These are phyloP conservation scores for Amphiprion ocellaris DNA, from an alignment of 2,113 vertebrate species.

Conservation along the genomic window DNA sequence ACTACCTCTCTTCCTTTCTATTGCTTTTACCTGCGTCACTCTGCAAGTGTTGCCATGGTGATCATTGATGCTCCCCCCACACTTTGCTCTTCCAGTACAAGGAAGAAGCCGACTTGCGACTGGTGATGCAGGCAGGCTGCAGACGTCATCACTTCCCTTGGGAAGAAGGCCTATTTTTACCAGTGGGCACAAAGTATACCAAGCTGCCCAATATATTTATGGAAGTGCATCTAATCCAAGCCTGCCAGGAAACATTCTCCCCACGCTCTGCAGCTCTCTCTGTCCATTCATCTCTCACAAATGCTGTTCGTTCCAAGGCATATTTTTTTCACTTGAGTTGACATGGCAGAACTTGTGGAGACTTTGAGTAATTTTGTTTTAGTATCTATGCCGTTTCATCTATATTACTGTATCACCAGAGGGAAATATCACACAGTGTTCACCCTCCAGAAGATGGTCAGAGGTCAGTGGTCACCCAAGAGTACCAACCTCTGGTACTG, in stretches of 20 bases:
- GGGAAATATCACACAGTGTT: background rate
- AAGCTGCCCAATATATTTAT: slow-evolving; percentile 75
- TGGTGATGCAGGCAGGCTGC: slow-evolving; percentile 79
- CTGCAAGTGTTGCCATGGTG: slow-evolving; percentile 80
- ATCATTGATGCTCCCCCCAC: slow-evolving; percentile 73
- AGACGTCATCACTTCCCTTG: slow-evolving; percentile 77
- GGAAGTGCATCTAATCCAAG: slow-evolving; percentile 60
- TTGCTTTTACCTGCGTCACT: slow-evolving; percentile 77
- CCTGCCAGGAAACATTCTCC: slow-evolving; percentile 44
- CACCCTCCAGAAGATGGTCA: background rate
- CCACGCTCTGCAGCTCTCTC: slow-evolving; percentile 9
- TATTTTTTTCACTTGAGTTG: slow-evolving; percentile 12
- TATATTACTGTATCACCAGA: background rate
- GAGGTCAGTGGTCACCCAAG: background rate
- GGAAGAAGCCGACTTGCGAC: slow-evolving; percentile 56
- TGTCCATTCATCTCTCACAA: slow-evolving; percentile 22
- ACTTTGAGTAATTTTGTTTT: slow-evolving; percentile 7
- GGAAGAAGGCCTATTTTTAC: slow-evolving; percentile 82
- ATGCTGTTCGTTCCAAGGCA: slow-evolving; percentile 4
- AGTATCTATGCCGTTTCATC: slow-evolving; percentile 9
- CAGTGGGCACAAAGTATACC: slow-evolving; percentile 67
- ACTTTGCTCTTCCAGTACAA: slow-evolving; percentile 50
- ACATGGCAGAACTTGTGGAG: background rate
- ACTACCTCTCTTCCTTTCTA: slow-evolving; percentile 50
- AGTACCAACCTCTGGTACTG: background rate